Conservation (phyloP, 2,797 vertebrate species). For the Poliocrania exsul region DNA sequence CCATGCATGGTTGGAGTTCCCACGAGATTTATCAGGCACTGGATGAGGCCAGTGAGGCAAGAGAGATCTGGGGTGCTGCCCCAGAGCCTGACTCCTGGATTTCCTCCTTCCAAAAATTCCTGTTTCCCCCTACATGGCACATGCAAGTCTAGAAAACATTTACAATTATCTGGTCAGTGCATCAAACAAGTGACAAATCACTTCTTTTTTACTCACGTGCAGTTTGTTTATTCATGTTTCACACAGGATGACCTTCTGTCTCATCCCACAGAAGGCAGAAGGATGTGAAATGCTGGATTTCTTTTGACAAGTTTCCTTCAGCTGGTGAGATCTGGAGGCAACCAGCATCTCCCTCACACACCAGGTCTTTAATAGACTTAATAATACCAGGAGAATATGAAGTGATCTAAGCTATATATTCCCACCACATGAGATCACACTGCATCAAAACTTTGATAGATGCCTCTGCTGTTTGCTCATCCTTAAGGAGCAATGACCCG, state of each 20-base stretch:
- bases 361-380: background rate
- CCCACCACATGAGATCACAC: background rate
- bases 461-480: constrained; percentile 54
- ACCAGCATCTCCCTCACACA: background rate
- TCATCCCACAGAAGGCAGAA: background rate
- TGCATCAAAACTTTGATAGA: constrained; percentile 59
- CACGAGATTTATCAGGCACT: background rate
- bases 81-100: background rate
- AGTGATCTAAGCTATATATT: background rate
- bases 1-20: background rate
- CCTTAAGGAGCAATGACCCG: constrained; percentile 54
- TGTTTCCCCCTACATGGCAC: background rate
- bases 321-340: background rate
- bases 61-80: background rate
- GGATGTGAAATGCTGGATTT: background rate
- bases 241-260: background rate
- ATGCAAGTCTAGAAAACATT: background rate
- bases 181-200: background rate
- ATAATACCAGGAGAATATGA: background rate
- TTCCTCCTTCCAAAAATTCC: background rate
- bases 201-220: background rate
- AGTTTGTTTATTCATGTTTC: background rate
- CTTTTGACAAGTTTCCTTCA: background rate
- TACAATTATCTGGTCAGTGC: background rate
- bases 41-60: background rate